Percentiles rank a stretch among this genome's conserved stretches.
These are phyloP conservation scores for Leptarthrus brevirostris DNA, from an alignment of 2,888 invertebrate genomes.

Conservation along the genomic window DNA sequence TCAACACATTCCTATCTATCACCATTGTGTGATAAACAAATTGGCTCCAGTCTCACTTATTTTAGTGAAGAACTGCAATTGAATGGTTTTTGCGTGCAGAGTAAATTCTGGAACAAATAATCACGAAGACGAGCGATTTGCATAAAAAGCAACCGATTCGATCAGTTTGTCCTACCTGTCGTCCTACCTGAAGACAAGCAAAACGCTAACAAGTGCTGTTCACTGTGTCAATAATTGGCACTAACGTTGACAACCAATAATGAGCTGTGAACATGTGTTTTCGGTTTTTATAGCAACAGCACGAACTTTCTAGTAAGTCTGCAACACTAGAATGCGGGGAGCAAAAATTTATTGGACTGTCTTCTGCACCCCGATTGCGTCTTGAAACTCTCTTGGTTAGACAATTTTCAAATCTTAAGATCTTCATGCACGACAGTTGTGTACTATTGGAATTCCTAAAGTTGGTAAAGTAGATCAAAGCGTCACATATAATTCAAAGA, in stretches of 20 bases:
- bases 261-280: conserved; percentile 47
- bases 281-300: conserved; percentile 36
- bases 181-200: conserved; percentile 16
- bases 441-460: conserved; percentile 19
- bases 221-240: conserved; percentile 47
- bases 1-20: conserved; percentile 24
- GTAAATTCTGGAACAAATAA: conserved; percentile 17
- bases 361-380: conserved; percentile 6
- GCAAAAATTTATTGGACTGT: conserved; percentile 26
- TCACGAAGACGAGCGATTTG: conserved; percentile 39
- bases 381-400: background rate
- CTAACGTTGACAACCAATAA: conserved; percentile 46
- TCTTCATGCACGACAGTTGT: conserved; percentile 17
- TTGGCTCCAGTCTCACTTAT: conserved; percentile 36
- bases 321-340: background rate
- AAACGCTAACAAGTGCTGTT: conserved; percentile 28
- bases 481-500: conserved; percentile 2
- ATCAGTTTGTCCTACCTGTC: conserved; percentile 37
- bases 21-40: conserved; percentile 40
- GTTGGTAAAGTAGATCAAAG: conserved; percentile 21
- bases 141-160: conserved; percentile 38
- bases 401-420: conserved; percentile 17
- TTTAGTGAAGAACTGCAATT: conserved; percentile 23
- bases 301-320: conserved; percentile 17
- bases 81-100: conserved; percentile 44